Base-by-base conservation (phyloP, 1,140 invertebrate genomes). In the Phthorimaea operculella region DNA sequence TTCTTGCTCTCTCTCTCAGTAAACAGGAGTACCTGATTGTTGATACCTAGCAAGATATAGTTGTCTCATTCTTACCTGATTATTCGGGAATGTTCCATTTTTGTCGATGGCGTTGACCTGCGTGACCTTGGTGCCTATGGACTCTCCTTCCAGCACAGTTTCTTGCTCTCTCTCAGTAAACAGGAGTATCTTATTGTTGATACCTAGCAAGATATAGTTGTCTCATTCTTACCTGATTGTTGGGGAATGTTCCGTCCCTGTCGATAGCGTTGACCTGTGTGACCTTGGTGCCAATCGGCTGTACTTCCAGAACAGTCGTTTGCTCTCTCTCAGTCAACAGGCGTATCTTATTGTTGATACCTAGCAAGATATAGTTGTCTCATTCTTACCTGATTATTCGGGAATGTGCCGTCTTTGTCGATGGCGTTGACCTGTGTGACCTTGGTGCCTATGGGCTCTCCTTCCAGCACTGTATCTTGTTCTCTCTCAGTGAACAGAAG, bases 331-430 rank as follows among this genome's bases (percentile, higher is more conserved):
- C 95, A 58, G 94, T 96, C 85, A 98, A 98, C 58, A 97, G 86
- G 7, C 96, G 96, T 76, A 98, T 98, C 86, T 98, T 96, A 83
- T 98, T 96, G 85, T 98, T 98, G 47, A 98, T 96, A 85, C 98
- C 96, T 85, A 98, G 86, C 88, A 95, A 92, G 70, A 98, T 96
- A 86, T 92, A 94, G 55, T n/a, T n/a, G n/a, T n/a, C n/a, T n/a
- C n/a, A n/a, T n/a, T 59, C 85, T 87, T 87, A 96, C 95, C 89
- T 95, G 91, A 87, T 97, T 97, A 81, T 97, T 96, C 16, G 95
- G 96, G 69, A 93, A 94, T 18, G 95, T 98, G 68, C 96, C 96
- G 85, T 99, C 97, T 77, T 96, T 96, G 87, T 99, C 97, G 50
- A 96, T 95, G 17, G 97, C 97, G 80, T 96, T 94, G 64, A 99